phyloP scores from a whole-genome alignment of 2,113 vertebrate genomes.

The Myotis brandtii region DNA sequence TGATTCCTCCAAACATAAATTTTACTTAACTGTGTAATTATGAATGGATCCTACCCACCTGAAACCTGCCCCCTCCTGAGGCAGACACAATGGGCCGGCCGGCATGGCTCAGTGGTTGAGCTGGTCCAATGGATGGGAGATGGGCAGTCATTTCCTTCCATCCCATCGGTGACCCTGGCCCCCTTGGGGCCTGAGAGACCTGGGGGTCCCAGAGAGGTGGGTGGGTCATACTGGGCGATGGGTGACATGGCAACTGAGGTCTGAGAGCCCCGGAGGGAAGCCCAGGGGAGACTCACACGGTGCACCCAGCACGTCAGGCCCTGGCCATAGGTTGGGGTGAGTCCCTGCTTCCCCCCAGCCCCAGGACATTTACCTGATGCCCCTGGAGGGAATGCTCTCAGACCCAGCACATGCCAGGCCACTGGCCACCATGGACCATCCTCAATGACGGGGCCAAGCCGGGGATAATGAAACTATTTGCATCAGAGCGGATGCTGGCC shows the following conservation, averaged over 20 bases:
- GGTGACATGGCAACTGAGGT: rapidly evolving
- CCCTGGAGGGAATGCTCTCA: not conserved
- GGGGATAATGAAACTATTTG: rapidly evolving
- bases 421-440: rapidly evolving
- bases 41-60: conserved; percentile 86
- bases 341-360: not conserved
- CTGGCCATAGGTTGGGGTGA: rapidly evolving
- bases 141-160: not conserved
- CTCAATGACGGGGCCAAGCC: not conserved
- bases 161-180: rapidly evolving
- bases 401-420: rapidly evolving
- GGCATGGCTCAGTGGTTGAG: too few species aligned
- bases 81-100: not conserved
- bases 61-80: conserved; percentile 74
- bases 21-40: conserved; percentile 90
- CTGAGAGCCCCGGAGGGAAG: rapidly evolving
- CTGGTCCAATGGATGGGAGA: rapidly evolving
- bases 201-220: not conserved
- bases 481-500: rapidly evolving
- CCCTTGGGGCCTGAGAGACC: not conserved
- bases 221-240: not conserved
- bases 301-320: not conserved
- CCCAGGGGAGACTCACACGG: not conserved
- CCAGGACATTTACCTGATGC: rapidly evolving
- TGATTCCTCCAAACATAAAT: conserved; percentile 89